These are phyloP conservation scores for Bubo blakistoni DNA, from an alignment of 2,113 vertebrate species.

Conservation along the genomic window DNA sequence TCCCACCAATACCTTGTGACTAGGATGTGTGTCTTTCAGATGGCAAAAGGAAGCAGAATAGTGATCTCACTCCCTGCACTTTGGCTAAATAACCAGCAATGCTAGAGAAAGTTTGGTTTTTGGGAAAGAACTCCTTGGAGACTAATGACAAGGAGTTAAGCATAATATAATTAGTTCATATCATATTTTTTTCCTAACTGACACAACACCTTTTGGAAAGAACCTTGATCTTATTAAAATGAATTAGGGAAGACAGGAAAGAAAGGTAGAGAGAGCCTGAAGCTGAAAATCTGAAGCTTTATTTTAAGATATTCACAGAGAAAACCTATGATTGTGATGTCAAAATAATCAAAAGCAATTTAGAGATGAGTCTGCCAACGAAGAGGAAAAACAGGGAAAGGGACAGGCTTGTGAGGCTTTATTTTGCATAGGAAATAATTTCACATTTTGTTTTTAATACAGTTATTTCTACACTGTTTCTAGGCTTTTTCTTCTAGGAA, in stretches of 20 bases:
- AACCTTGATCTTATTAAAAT: not conserved
- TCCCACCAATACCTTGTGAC: not conserved
- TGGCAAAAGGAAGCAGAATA: not conserved
- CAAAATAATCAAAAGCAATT: not conserved
- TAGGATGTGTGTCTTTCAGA: not conserved
- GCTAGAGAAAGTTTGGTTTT: not conserved
- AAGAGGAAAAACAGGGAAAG: not conserved
- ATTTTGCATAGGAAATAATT: not conserved
- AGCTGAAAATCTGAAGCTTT: not conserved
- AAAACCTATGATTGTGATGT: not conserved
- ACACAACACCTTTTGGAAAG: not conserved
- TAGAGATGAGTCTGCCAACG: not conserved
- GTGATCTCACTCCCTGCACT: not conserved
- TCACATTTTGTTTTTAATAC: not conserved
- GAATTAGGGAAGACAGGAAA: not conserved
- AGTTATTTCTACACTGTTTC: not conserved
- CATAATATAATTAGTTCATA: not conserved
- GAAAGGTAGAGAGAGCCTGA: not conserved
- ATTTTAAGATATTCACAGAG: not conserved
- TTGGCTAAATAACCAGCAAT: not conserved
- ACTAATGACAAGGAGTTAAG: not conserved
- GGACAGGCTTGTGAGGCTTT: not conserved
- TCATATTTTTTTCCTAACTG: not conserved
- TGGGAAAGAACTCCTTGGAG: not conserved
- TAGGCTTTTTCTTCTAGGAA: not conserved